Evolutionary conservation across 2,888 invertebrate genomes (phyloP).

Genomic region (Caenorhabditis parvicauda): DNA sequence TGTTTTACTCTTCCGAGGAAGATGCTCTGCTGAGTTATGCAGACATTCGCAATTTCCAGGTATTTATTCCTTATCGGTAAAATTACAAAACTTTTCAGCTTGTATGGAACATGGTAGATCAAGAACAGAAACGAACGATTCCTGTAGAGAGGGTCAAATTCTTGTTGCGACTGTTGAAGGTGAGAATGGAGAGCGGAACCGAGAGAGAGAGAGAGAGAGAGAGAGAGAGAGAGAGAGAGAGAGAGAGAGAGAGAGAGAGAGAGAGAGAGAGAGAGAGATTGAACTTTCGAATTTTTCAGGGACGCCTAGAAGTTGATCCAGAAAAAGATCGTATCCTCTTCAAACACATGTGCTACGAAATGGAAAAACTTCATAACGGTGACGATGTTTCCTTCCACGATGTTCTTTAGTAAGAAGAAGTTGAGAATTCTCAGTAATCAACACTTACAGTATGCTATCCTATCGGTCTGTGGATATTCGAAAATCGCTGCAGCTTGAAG

Average conservation of each 20-base stretch:
- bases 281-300: constrained; percentile 11
- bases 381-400: constrained; percentile 99
- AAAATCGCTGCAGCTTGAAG: constrained; percentile 94
- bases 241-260: no score
- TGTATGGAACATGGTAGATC: constrained; percentile 98
- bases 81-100: constrained; percentile 71
- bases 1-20: constrained; percentile 99
- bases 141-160: constrained; percentile 59
- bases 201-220: no score
- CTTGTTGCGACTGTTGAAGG: constrained; percentile 43
- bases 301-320: constrained; percentile 76
- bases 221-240: neutral
- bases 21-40: constrained; percentile 96
- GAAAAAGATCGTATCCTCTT: constrained; percentile 93
- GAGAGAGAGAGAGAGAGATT: no score
- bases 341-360: constrained; percentile 99
- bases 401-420: constrained; percentile 90
- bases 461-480: constrained; percentile 94
- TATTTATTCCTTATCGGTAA: neutral
- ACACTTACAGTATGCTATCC: constrained; percentile 80
- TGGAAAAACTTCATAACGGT: constrained; percentile 92
- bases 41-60: constrained; percentile 94
- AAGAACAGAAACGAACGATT: constrained; percentile 76
- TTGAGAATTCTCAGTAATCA: no score
- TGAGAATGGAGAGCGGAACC: no score